Base-by-base conservation (phyloP, 2,888 invertebrate species). In the Cantharis rufa region DNA sequence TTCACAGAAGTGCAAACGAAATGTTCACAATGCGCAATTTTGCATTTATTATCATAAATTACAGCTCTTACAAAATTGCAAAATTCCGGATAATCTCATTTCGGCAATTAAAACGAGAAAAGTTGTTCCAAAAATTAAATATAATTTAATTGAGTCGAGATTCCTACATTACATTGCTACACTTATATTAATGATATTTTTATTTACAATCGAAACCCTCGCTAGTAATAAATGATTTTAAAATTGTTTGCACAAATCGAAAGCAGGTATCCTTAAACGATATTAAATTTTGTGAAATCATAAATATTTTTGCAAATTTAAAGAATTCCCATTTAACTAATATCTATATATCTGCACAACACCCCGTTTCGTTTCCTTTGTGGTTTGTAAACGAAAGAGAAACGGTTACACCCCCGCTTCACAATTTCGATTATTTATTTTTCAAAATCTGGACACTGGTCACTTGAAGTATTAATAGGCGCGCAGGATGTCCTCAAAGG, bases 381-480 rank as follows among this genome's bases (percentile, higher is more conserved):
- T 48, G n/a, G n/a, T n/a, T 48, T n/a, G 48, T n/a, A 48, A n/a
- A 48, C 7, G n/a, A n/a, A 48, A 48, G 48, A 48, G 48, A 16
- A 16, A n/a, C n/a, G 62, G 74, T 62, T 69, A 74, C 79, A 76
- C 76, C 79, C 78, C 74, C 78, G 61, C 68, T 24, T 71, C 70
- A 79, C 78, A 78, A 78, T 78, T 66, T 70, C n/a, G 64, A 68
- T 21, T 18, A 63, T 70, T 72, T 70, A 63, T 71, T 70, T 61
- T 78, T 69, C 24, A 70, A 48, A 74, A 70, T 69, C 64, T 78
- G 80, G 79, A 79, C 80, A 74, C n/a, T 77, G 80, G 80, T 79
- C 80, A 80, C 70, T 78, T 74, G 70, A 61, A 72, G 64, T 15
- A 61, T 64, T 68, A 68, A 74, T 70, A 66, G 62, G n/a, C 27